Percentiles rank a stretch among this genome's conserved stretches.
Conservation (phyloP, 2,888 invertebrate genomes). For the Harpalus rubripes region DNA sequence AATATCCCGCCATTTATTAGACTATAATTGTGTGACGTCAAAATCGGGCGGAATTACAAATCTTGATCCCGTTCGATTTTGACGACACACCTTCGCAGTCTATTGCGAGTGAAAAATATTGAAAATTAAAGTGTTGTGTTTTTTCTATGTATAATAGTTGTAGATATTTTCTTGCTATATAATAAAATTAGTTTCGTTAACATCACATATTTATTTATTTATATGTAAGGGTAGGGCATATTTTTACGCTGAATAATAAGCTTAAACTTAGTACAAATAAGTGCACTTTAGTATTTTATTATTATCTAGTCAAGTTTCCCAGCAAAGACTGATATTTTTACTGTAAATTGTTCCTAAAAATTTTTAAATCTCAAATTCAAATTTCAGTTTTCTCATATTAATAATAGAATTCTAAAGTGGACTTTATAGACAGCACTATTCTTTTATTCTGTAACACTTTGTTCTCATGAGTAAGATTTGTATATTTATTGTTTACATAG, state of each 20-base stretch:
- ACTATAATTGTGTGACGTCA: too few relatives aligned
- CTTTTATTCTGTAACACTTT: slow-evolving; percentile 10
- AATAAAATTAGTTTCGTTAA: not conserved
- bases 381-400: slow-evolving; percentile 4
- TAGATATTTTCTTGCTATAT: not conserved
- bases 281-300: slow-evolving; percentile 42
- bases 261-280: not conserved
- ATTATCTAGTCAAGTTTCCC: slow-evolving; percentile 29
- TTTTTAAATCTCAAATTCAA: slow-evolving; percentile 23
- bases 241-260: slow-evolving; percentile 3
- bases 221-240: slow-evolving; percentile 5
- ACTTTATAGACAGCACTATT: slow-evolving; percentile 18
- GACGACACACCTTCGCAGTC: too few relatives aligned
- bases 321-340: slow-evolving; percentile 52
- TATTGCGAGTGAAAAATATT: too few relatives aligned
- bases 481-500: slow-evolving; percentile 57
- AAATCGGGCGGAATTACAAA: too few relatives aligned
- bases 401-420: slow-evolving; percentile 57
- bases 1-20: not conserved
- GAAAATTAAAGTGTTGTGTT: not conserved
- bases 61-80: too few relatives aligned
- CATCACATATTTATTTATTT: slow-evolving; percentile 4
- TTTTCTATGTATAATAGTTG: not conserved
- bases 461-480: slow-evolving; percentile 53
- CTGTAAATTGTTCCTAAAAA: slow-evolving; percentile 31